A percentile compares a stretch with the other conserved stretches of the same genome.
Evolutionary conservation across 2,888 invertebrate species (phyloP).

Genomic region (Brenthis hecate): DNA sequence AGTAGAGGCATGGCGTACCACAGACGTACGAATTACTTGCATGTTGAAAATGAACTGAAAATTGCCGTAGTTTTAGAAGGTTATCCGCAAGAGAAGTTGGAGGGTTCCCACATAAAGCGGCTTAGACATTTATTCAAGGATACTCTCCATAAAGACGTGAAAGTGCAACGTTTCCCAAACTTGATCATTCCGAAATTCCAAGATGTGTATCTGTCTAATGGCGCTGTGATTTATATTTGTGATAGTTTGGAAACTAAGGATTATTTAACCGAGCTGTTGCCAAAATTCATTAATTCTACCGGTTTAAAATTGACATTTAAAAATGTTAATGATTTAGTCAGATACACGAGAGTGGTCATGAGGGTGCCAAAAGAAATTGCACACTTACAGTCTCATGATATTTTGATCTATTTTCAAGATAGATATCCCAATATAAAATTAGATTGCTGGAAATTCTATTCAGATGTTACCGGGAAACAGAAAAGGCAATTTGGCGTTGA

Average conservation of each 20-base stretch:
- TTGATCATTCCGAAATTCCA: conserved; percentile 72
- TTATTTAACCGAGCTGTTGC: conserved; percentile 64
- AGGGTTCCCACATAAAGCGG: conserved; percentile 68
- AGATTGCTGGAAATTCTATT: conserved; percentile 73
- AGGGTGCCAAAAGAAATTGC: conserved; percentile 65
- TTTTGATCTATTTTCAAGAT: conserved; percentile 56
- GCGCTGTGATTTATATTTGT: conserved; percentile 74
- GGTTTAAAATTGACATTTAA: conserved; percentile 66
- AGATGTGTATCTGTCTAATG: conserved; percentile 71
- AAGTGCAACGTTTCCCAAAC: conserved; percentile 63
- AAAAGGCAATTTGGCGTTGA: conserved; percentile 76
- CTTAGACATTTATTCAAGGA: conserved; percentile 72
- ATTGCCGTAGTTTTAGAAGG: conserved; percentile 69
- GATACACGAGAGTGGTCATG: conserved; percentile 71
- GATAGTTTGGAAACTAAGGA: conserved; percentile 74
- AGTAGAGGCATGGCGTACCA: conserved; percentile 72
- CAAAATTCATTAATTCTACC: conserved; percentile 68
- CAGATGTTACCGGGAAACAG: conserved; percentile 71
- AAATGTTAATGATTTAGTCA: conserved; percentile 61
- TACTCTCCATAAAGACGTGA: conserved; percentile 69
- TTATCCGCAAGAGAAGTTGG: conserved; percentile 69
- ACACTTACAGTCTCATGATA: conserved; percentile 61
- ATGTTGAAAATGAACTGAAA: conserved; percentile 70
- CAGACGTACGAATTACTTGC: conserved; percentile 71
- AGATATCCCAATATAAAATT: conserved; percentile 65